Base-by-base conservation (phyloP, 2,113 vertebrate genomes). In the Hyla sarda region DNA sequence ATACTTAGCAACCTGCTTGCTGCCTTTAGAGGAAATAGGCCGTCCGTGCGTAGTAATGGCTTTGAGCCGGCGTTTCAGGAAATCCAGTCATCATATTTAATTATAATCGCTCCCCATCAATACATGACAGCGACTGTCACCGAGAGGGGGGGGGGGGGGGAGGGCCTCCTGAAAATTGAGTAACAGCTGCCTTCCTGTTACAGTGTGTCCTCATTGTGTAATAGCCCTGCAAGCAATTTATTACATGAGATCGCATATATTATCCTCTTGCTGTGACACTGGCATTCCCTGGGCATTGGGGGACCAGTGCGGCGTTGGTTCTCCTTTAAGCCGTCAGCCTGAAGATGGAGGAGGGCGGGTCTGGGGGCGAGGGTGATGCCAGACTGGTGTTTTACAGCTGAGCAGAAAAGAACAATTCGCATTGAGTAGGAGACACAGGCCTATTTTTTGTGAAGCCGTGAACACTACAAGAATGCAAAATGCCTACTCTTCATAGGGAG, bases 351-450 rank as follows among this genome's bases (percentile, higher is more conserved):
- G 65, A 8, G 72, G 45, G 65, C 30, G 30, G 65, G 7, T 16
- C 8, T 8, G 13, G 25, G 73, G 60, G 12, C 8, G 41, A 11
- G 56, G 78, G 41, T 80, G 77, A 58, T 80, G 56, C 54, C 77
- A 80, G 54, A 60, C 77, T 62, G 32, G 77, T 80, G 77, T 41
- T 80, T 80, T 60, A 80, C 32, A 41, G 77, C 75, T 77, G 75
- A 77, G 75, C 75, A 77, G 75, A 28, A 54, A 77, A 77, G 75
- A 77, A 77, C 75, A 77, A 77, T 77, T 54, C 48, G 21, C 75
- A 77, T 54, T 77, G 48, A 77, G 6, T 32, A 19, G 34, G 30
- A 77, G 48, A 54, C 48, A 77, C 75, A 54, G 75, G 50, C 48
- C 28, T 56, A 21, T 54, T 52, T 54, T 74, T 50, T 23, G 16